Conservation (phyloP, 2,113 vertebrate genomes). For the Phrynosoma blainvillii region DNA sequence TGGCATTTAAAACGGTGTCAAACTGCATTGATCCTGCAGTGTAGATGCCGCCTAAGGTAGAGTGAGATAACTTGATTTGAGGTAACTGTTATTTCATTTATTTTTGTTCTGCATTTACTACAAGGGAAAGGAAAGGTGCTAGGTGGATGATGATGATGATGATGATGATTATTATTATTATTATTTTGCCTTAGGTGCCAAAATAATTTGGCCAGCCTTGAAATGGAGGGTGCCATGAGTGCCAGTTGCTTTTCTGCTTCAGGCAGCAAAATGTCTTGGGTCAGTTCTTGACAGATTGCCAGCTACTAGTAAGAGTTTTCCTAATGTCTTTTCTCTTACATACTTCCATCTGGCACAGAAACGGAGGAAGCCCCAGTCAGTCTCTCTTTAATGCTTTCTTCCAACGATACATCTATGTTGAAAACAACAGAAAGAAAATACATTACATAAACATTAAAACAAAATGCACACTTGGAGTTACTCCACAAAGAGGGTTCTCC, state of each 20-base stretch:
- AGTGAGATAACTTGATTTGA: too few species aligned
- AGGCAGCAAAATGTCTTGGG: background rate
- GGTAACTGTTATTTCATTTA: too few species aligned
- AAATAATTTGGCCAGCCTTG: too few species aligned
- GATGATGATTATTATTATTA: too few species aligned
- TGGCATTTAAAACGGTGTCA: too few species aligned
- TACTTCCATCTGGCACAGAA: accelerated
- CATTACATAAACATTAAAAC: background rate
- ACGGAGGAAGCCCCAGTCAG: background rate
- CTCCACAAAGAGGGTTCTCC: background rate
- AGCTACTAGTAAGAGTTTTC: background rate
- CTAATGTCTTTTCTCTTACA: background rate
- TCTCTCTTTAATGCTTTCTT: background rate
- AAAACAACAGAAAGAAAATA: background rate
- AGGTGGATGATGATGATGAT: too few species aligned
- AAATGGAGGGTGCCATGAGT: too few species aligned
- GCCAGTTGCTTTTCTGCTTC: background rate
- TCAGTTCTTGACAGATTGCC: background rate
- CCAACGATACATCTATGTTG: background rate
- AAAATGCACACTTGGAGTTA: background rate
- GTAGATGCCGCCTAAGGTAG: too few species aligned
- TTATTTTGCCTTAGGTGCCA: too few species aligned
- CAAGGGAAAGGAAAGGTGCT: too few species aligned
- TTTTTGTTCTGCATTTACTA: too few species aligned
- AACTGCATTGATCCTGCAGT: too few species aligned